These are phyloP conservation scores for Clistopyga incitator DNA, from an alignment of 2,888 invertebrate species.

Conservation along the genomic window DNA sequence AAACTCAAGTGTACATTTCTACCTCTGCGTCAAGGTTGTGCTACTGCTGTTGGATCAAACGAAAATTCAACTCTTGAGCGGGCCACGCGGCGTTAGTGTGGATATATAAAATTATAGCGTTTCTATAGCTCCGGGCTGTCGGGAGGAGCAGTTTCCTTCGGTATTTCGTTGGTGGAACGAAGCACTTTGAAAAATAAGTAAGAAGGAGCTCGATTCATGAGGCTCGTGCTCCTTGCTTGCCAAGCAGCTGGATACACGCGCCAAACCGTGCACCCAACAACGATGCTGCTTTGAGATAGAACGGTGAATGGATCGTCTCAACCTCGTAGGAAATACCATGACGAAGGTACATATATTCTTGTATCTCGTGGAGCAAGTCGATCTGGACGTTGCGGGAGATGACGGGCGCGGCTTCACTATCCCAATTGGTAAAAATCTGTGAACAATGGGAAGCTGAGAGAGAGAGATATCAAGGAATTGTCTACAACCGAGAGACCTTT, in stretches of 20 bases:
- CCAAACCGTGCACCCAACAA: slow-evolving; percentile 14
- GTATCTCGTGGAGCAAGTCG: slow-evolving; percentile 17
- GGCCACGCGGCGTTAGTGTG: slow-evolving; percentile 11
- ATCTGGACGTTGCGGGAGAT: slow-evolving; percentile 71
- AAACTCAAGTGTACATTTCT: slow-evolving; percentile 29
- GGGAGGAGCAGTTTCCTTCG: neutral
- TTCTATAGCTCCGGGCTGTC: slow-evolving; percentile 17
- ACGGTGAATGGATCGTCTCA: slow-evolving; percentile 29
- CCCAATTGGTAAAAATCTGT: slow-evolving; percentile 79
- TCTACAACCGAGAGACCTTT: slow-evolving; percentile 77
- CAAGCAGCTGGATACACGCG: slow-evolving; percentile 14
- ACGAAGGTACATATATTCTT: slow-evolving; percentile 44
- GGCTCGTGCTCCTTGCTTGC: slow-evolving; percentile 35
- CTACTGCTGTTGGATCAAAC: slow-evolving; percentile 18
- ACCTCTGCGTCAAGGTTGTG: neutral
- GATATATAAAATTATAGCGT: slow-evolving; percentile 50
- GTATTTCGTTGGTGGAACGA: slow-evolving; percentile 25
- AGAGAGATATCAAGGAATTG: slow-evolving; percentile 68
- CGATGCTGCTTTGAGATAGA: slow-evolving; percentile 40
- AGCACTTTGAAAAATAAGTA: slow-evolving; percentile 19
- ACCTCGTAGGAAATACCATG: slow-evolving; percentile 38
- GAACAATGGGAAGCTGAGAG: slow-evolving; percentile 77
- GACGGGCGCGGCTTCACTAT: slow-evolving; percentile 74
- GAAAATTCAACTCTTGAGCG: slow-evolving; percentile 24
- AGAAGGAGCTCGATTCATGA: slow-evolving; percentile 43